Evolutionary conservation across 1,140 invertebrate species (phyloP), one percentile per base, ranked within the genome.

Genomic region (Hestina assimilis): DNA sequence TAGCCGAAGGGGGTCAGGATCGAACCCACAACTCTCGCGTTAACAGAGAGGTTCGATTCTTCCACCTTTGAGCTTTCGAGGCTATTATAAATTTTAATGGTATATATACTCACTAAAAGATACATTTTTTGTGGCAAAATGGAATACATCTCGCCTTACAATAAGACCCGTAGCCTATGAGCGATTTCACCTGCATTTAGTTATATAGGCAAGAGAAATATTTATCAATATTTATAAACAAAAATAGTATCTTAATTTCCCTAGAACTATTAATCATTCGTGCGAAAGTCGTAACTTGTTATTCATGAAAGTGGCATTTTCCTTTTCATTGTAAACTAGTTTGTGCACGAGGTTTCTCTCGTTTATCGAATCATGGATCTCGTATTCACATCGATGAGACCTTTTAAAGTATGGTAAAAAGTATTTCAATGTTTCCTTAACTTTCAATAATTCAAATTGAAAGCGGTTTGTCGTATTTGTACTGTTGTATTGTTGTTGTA

Each of bases 261-360:
- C 24, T 33, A 14, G 24, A 47, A 21, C 24, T 38, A 41, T 35
- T 54, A 45, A 45, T 60, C 58, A 33, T 60, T 48, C 43, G 43
- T 45, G 53, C 31, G 59, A 62, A 62, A 62, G 59, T 41, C 45
- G 6, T 20, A 19, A 52, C 59, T 57, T 38, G 53, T 52, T 62
- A 59, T 59, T 56, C 59, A 45, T 45, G 50, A 54, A 60, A 60
- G 53, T 46, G 48, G 47, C 31, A 46, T 31, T 62, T 62, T 52
- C 59, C 60, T 57, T 63, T 62, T 63, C 48, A 57, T 57, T 52
- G 41, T 41, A 57, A 63, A 57, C 60, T 63, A 63, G 54, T 63
- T 63, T 57, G 45, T 15, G 21, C 40, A 33, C 9, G n/a, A 15
- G 45, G 58, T 60, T 61, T 61, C 51, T 35, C 59, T 45, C 35